Evolutionary conservation across 2,888 invertebrate species (phyloP), one percentile per base, ranked within the genome.

Genomic region (Phania funesta): DNA sequence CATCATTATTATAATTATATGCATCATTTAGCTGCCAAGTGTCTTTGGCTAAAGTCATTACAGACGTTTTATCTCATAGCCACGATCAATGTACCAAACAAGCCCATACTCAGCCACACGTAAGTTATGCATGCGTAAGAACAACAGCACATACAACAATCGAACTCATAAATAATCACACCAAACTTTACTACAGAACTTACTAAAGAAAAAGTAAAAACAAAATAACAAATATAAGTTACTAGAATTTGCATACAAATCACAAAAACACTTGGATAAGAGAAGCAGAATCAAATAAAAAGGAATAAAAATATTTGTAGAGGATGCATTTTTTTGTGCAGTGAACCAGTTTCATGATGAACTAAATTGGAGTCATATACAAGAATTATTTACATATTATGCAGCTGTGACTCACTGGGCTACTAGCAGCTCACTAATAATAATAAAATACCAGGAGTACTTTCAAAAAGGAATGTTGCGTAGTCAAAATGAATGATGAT

Each of bases 131-230:
- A 48, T 78, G 78, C 78, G 78, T 78, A 78, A 58, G 62, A 60
- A 56, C 50, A 41, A 29, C 64, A 64, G 54, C 75, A 26, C 38
- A 75, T 41, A 44, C 16, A 44, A 58, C 71, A 76, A 71, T 71
- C 76, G 76, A 81, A 74, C 82, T 32, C 73, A 82, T 78, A 78
- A 82, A 82, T 74, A 78, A 82, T 81, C 81, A 68, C 58, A 71
- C 56, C 54, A 48, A 71, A 64, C 46, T 48, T 58, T 44, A 62
- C 22, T 11, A 22, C 48, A 32, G 41, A 56, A 76, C 13, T 18
- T 26, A 26, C 46, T 20, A 48, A 18, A 32, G 16, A 7, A n/a
- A 38, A 18, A 50, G 50, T n/a, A 7, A 67, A 4, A 26, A 29
- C 0, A 24, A n/a, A 48, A 20, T 20, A 29, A 54, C 18, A 71